Conservation (phyloP, 2,888 invertebrate genomes). For the Stenoptilia bipunctidactyla region DNA sequence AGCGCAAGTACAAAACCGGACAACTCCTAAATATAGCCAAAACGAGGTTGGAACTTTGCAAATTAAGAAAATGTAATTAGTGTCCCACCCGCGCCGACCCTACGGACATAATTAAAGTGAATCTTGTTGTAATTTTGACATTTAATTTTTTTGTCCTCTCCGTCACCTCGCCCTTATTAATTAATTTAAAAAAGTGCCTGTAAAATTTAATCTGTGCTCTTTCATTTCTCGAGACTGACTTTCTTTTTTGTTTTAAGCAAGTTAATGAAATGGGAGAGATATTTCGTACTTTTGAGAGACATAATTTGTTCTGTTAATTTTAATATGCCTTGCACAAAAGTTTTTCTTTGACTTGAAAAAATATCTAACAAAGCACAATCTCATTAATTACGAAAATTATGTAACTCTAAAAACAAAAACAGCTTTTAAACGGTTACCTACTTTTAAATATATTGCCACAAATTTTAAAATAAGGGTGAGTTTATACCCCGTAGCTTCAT, state of each 20-base stretch:
- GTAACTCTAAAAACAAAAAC: no score
- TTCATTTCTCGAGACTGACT: constrained; percentile 40
- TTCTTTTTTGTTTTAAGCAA: constrained; percentile 24
- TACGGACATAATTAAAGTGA: constrained; percentile 61
- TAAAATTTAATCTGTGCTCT: constrained; percentile 63
- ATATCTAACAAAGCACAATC: no score
- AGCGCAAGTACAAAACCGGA: constrained; percentile 20
- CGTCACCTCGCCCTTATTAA: constrained; percentile 56
- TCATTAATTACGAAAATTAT: no score
- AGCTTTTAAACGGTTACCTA: no score
- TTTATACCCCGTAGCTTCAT: constrained; percentile 21
- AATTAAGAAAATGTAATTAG: constrained; percentile 71
- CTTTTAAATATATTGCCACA: constrained; percentile 26
- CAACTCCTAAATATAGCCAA: constrained; percentile 25
- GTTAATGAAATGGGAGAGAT: constrained; percentile 59
- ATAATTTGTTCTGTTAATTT: neutral
- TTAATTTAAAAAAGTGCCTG: constrained; percentile 61
- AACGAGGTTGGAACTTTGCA: constrained; percentile 46
- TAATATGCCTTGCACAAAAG: no score
- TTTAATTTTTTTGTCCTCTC: constrained; percentile 59
- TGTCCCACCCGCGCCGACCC: constrained; percentile 28
- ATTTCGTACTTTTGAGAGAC: constrained; percentile 31
- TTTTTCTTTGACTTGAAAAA: no score
- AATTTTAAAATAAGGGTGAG: constrained; percentile 47
- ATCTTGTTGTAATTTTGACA: constrained; percentile 70